phyloP scores from a whole-genome alignment of 2,797 vertebrate genomes.

The Numenius phaeopus region DNA sequence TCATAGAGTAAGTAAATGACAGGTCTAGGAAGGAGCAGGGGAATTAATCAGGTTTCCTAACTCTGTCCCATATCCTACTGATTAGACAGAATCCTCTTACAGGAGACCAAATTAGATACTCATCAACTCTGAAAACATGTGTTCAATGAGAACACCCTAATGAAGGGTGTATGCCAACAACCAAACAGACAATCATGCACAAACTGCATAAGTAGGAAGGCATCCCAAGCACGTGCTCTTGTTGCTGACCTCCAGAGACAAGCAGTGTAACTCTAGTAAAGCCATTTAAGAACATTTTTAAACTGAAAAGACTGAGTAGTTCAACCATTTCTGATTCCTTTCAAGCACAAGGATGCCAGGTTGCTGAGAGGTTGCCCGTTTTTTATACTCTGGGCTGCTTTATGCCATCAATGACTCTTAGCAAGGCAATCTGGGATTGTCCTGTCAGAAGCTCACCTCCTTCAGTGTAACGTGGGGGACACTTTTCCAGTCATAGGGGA shows the following conservation, averaged over 20 bases:
- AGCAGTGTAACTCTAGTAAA: background rate
- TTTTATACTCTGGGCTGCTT: background rate
- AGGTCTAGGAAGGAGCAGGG: background rate
- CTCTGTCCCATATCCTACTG: background rate
- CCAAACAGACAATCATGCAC: background rate
- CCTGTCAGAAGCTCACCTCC: background rate
- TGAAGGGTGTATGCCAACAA: fast-evolving
- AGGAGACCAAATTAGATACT: background rate
- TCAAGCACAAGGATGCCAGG: background rate
- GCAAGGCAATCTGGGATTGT: background rate
- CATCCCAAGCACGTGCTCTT: fast-evolving
- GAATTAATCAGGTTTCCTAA: background rate
- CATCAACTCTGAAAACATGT: background rate
- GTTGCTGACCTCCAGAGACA: background rate
- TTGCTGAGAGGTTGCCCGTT: background rate
- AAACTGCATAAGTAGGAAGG: background rate
- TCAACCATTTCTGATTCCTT: background rate
- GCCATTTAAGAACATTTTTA: background rate
- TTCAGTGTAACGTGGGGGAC: background rate
- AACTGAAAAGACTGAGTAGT: background rate
- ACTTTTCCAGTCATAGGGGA: background rate
- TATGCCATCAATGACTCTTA: background rate
- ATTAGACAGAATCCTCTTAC: background rate
- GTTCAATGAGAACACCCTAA: background rate
- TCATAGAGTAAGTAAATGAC: background rate